Percentiles rank a stretch among this genome's conserved stretches.
Conservation (phyloP, 2,113 vertebrate species). For the Azemiops feae region DNA sequence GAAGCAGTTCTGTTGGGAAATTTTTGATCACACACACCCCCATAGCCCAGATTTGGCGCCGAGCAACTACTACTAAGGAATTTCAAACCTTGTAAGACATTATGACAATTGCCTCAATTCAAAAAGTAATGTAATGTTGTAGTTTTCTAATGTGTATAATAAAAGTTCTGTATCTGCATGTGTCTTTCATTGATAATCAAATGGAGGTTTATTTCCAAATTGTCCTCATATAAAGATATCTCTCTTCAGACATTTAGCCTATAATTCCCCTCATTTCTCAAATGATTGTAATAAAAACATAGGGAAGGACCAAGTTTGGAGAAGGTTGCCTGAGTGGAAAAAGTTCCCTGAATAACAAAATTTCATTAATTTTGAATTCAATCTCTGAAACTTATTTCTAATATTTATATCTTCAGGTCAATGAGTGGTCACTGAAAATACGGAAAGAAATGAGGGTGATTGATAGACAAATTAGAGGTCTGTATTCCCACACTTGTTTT, state of each 20-base stretch:
- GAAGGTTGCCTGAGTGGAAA: background rate
- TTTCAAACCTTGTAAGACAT: too few relatives aligned
- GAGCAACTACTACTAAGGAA: too few relatives aligned
- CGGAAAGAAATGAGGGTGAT: constrained; percentile 94
- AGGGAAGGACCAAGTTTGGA: background rate
- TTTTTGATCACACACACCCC: too few relatives aligned
- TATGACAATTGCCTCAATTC: too few relatives aligned
- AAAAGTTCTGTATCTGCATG: too few relatives aligned
- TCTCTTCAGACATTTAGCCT: background rate
- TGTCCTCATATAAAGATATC: background rate
- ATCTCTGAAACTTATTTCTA: background rate
- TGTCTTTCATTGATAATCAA: too few relatives aligned
- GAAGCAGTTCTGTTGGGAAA: too few relatives aligned
- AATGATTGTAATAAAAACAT: background rate
- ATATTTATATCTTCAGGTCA: constrained; percentile 73
- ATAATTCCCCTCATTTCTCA: background rate
- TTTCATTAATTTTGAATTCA: background rate
- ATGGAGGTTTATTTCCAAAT: too few relatives aligned
- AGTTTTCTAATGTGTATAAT: too few relatives aligned
- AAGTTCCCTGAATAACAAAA: background rate
- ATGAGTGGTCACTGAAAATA: constrained; percentile 95
- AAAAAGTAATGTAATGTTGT: too few relatives aligned
- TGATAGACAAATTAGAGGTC: constrained; percentile 97
- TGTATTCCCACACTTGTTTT: constrained; percentile 47
- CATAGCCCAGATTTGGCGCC: too few relatives aligned